Conservation (phyloP, 2,113 vertebrate species). For the Athene cunicularia region DNA sequence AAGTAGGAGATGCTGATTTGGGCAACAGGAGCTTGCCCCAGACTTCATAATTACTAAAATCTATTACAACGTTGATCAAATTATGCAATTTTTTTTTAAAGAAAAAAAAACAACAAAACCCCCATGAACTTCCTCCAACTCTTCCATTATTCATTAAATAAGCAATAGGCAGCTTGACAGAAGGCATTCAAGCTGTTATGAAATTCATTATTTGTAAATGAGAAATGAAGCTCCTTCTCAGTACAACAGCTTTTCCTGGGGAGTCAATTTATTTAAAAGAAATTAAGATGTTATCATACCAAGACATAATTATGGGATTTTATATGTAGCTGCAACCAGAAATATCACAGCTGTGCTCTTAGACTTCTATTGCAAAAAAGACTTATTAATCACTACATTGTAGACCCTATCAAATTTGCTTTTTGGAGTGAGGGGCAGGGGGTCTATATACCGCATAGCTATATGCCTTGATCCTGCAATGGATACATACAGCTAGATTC, state of each 20-base stretch:
- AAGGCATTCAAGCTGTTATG: conserved; percentile 18
- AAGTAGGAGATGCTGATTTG: background rate
- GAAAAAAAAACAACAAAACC: background rate
- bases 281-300: background rate
- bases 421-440: background rate
- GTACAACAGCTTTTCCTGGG: conserved; percentile 2
- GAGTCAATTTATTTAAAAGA: conserved; percentile 30
- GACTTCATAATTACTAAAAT: background rate
- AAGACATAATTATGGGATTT: background rate
- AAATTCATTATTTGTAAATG: conserved; percentile 34
- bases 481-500: background rate
- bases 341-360: background rate
- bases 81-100: background rate
- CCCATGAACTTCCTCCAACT: background rate
- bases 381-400: background rate
- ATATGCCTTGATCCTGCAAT: background rate
- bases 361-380: background rate
- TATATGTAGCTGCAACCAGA: background rate
- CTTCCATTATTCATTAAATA: conserved; percentile 38
- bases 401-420: background rate
- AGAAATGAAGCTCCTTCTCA: background rate
- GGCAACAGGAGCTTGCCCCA: background rate
- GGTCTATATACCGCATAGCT: fast-evolving
- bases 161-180: background rate
- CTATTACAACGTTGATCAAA: background rate